A percentile compares a stretch with the other conserved stretches of the same genome.
These are phyloP conservation scores for Lampropteryx suffumata DNA, from an alignment of 2,888 invertebrate genomes.

Conservation along the genomic window DNA sequence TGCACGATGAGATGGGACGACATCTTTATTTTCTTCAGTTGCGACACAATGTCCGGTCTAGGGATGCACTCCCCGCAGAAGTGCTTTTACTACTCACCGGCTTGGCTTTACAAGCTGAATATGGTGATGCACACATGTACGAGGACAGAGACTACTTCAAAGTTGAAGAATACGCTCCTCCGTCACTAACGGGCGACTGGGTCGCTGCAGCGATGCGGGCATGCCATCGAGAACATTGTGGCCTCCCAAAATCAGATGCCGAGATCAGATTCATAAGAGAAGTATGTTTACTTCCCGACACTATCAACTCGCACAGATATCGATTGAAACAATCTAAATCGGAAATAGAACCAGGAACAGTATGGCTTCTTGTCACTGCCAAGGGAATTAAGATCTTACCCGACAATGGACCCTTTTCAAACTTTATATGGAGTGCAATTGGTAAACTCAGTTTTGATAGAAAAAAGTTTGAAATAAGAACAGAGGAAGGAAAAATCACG, in stretches of 20 bases:
- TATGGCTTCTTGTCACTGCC: constrained; percentile 95
- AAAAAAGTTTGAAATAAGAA: constrained; percentile 98
- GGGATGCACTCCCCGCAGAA: constrained; percentile 84
- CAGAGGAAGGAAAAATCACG: constrained; percentile 93
- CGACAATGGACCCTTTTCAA: constrained; percentile 86
- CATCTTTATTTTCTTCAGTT: constrained; percentile 98
- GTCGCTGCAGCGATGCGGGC: constrained; percentile 85
- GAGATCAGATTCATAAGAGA: constrained; percentile 94
- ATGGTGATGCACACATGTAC: constrained; percentile 87
- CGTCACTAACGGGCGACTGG: constrained; percentile 84
- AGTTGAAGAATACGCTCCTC: constrained; percentile 92
- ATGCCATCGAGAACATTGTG: constrained; percentile 91
- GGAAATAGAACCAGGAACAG: constrained; percentile 89
- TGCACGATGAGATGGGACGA: constrained; percentile 95
- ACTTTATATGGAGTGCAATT: constrained; percentile 97
- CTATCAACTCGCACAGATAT: constrained; percentile 94
- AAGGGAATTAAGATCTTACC: constrained; percentile 94
- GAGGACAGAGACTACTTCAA: constrained; percentile 85
- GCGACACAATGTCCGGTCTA: constrained; percentile 91
- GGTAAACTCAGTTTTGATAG: constrained; percentile 97
- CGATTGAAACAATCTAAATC: constrained; percentile 90
- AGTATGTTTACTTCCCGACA: constrained; percentile 91
- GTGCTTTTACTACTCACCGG: constrained; percentile 92
- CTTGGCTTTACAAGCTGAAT: constrained; percentile 95
- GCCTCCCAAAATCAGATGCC: constrained; percentile 90